Evolutionary conservation across 2,797 vertebrate species (phyloP).

Genomic region (Darevskia mixta): DNA sequence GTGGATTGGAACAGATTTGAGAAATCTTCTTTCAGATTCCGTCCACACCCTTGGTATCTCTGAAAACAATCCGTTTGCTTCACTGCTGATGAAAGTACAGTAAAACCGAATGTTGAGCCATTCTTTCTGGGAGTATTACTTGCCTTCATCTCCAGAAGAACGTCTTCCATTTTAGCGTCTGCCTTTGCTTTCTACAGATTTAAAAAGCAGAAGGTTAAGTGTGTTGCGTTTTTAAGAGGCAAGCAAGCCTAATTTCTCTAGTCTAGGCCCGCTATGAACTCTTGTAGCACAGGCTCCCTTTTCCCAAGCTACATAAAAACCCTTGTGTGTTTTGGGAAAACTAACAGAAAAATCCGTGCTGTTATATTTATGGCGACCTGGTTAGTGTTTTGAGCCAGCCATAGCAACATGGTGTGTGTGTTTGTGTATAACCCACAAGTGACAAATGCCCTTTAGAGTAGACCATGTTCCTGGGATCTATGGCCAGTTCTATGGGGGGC

Average conservation of each 20-base stretch:
- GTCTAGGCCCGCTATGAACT: neutral
- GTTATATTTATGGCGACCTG: neutral
- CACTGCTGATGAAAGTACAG: neutral
- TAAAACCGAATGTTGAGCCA: neutral
- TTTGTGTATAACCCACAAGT: neutral
- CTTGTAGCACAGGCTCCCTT: neutral
- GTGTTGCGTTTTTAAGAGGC: neutral
- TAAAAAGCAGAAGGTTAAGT: slow-evolving; percentile 15
- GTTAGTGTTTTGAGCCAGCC: neutral
- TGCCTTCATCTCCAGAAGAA: slow-evolving; percentile 54
- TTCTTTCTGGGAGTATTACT: slow-evolving; percentile 8
- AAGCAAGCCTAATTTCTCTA: neutral
- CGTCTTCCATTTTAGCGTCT: slow-evolving; percentile 2
- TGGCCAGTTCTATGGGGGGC: neutral
- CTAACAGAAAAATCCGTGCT: neutral
- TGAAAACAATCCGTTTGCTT: neutral
- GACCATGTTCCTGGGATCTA: neutral
- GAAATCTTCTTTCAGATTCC: neutral
- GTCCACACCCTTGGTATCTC: neutral
- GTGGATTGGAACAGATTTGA: neutral
- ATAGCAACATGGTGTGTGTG: neutral
- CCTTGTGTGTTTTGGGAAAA: neutral
- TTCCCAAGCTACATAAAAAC: no score
- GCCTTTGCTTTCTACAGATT: slow-evolving; percentile 33
- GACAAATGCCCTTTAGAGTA: neutral